Percentiles rank a stretch among this genome's conserved stretches.
These are phyloP conservation scores for Phortica magna DNA, from an alignment of 2,888 invertebrate species.

Conservation along the genomic window DNA sequence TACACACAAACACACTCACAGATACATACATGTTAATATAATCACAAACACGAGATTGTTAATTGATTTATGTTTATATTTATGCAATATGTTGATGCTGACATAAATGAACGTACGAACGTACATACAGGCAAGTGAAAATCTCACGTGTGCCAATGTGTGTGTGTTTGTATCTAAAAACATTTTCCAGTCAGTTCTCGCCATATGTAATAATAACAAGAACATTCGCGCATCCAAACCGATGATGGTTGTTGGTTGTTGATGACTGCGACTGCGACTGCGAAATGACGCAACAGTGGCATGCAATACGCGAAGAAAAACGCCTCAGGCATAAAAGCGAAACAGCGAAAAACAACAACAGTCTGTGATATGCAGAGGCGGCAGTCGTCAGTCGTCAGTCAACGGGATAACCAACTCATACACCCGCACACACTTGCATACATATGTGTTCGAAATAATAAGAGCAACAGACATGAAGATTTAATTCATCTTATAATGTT, in stretches of 20 bases:
- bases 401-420: neutral
- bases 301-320: slow-evolving; percentile 16
- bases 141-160: slow-evolving; percentile 23
- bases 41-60: slow-evolving; percentile 56
- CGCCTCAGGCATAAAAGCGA: slow-evolving; percentile 3
- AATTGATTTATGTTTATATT: slow-evolving; percentile 72
- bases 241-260: neutral
- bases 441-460: too few species aligned
- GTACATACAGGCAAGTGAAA: neutral
- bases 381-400: neutral
- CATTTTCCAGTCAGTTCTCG: slow-evolving; percentile 15
- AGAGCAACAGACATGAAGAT: too few species aligned
- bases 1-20: too few species aligned
- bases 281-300: slow-evolving; percentile 9
- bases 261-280: neutral
- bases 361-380: neutral
- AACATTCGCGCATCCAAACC: neutral
- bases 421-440: neutral
- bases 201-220: neutral
- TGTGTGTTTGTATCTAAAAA: slow-evolving; percentile 1
- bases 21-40: too few species aligned
- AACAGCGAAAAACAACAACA: slow-evolving; percentile 11
- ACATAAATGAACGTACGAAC: neutral
- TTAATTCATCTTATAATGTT: too few species aligned
- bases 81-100: slow-evolving; percentile 68